These are phyloP conservation scores for Tor tambroides DNA, from an alignment of 2,113 vertebrate genomes.

Conservation along the genomic window DNA sequence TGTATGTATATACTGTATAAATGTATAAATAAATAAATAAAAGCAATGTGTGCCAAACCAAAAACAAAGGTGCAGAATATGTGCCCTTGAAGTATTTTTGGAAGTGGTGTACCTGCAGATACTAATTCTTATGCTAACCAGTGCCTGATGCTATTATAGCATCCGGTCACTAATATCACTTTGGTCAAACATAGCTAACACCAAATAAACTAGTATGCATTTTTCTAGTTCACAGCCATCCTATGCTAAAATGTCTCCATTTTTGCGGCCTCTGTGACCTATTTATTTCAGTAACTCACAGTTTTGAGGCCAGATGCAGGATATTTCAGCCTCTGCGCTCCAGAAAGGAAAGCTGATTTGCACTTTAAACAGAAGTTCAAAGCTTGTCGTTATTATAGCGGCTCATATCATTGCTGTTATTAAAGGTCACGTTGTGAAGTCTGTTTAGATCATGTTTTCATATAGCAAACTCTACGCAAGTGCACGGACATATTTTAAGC, in stretches of 20 bases:
- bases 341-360: constrained; percentile 22
- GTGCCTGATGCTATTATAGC: background rate
- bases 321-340: background rate
- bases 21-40: background rate
- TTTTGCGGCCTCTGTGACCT: background rate
- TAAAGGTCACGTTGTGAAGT: background rate
- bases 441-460: background rate
- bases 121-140: background rate
- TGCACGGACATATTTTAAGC: background rate
- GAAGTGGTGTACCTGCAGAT: background rate
- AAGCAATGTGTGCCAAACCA: background rate
- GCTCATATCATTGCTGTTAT: background rate
- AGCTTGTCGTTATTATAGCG: background rate
- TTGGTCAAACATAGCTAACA: background rate
- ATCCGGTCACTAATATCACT: background rate
- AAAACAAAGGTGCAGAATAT: background rate
- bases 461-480: background rate
- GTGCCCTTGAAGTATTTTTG: background rate
- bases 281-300: background rate
- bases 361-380: constrained; percentile 24
- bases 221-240: background rate
- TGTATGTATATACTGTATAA: background rate
- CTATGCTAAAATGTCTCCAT: background rate
- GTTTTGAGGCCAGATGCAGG: background rate
- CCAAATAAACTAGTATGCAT: background rate